These are phyloP conservation scores for Calephelis virginiensis DNA, from an alignment of 1,140 invertebrate genomes.

Conservation along the genomic window DNA sequence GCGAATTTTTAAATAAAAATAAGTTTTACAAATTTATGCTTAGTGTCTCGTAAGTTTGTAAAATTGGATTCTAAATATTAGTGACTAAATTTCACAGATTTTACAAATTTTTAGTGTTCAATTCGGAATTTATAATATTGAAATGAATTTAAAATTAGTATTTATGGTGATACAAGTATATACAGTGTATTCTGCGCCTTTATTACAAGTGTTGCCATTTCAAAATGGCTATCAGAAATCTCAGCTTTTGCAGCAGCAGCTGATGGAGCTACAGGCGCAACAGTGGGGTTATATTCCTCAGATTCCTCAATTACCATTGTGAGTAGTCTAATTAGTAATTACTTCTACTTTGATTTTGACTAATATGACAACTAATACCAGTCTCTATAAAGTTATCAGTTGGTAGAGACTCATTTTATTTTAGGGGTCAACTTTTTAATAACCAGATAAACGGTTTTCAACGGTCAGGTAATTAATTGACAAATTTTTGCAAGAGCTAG, in stretches of 20 bases:
- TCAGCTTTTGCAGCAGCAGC: constrained; percentile 35
- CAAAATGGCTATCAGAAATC: constrained; percentile 2
- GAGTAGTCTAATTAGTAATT: background rate
- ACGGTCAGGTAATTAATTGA: too few species aligned
- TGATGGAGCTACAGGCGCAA: constrained; percentile 38
- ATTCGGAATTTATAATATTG: background rate
- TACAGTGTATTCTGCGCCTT: constrained; percentile 15
- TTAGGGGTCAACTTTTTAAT: too few species aligned
- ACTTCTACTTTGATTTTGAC: background rate
- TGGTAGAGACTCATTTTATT: too few species aligned
- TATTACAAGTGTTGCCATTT: constrained; percentile 1
- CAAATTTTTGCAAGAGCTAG: too few species aligned
- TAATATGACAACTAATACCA: too few species aligned
- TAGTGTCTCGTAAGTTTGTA: too few species aligned
- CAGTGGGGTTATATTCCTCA: constrained; percentile 22
- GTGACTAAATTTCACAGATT: too few species aligned
- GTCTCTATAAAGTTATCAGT: too few species aligned
- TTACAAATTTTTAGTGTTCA: background rate
- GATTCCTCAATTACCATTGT: constrained; percentile 16
- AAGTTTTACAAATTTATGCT: too few species aligned
- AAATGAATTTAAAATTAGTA: constrained; percentile 6
- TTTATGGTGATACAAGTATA: constrained; percentile 19
- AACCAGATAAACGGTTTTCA: too few species aligned
- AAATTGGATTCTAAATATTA: too few species aligned
- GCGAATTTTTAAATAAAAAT: too few species aligned